Conservation (phyloP, 2,797 vertebrate genomes). For the Acanthurus tractus region DNA sequence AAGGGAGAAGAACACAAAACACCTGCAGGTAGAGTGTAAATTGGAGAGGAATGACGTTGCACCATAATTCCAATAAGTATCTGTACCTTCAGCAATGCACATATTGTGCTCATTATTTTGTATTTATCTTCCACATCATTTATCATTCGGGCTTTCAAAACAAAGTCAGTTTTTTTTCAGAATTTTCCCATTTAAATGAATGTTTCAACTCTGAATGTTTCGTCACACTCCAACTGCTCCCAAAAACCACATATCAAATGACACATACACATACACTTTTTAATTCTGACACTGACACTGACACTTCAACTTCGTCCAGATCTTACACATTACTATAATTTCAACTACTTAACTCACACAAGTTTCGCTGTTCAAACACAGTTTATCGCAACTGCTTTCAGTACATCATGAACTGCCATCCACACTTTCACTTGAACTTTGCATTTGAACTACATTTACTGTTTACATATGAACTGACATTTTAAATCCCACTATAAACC, state of each 20-base stretch:
- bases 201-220: no score
- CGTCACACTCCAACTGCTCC: not conserved
- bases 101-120: not conserved
- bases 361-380: not conserved
- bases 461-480: not conserved
- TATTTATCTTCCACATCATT: not conserved
- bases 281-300: not conserved
- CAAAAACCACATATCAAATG: not conserved
- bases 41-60: not conserved
- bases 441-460: not conserved
- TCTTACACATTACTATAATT: not conserved
- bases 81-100: no score
- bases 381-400: slow-evolving; percentile 5
- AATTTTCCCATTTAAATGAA: not conserved
- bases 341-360: not conserved
- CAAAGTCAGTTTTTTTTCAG: not conserved
- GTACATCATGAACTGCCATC: not conserved
- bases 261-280: not conserved
- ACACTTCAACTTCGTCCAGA: slow-evolving; percentile 2
- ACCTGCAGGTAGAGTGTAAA: slow-evolving; percentile 17
- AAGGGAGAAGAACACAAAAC: slow-evolving; percentile 8
- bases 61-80: not conserved
- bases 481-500: no score
- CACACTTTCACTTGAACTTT: not conserved
- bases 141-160: not conserved